Conservation (phyloP, 1,140 invertebrate species). For the Plutomurus gul region DNA sequence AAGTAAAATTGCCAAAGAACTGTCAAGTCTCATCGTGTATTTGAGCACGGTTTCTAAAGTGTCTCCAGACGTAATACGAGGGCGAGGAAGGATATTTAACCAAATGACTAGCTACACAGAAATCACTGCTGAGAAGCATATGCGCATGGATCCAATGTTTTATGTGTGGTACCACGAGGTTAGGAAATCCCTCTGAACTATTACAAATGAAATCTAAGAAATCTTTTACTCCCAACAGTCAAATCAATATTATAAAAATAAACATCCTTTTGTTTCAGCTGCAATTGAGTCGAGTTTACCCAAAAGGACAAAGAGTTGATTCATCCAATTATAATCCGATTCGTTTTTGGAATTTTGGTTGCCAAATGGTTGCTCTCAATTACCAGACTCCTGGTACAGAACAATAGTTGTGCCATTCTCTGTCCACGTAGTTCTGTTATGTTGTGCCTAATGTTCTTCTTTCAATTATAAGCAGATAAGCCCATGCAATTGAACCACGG, state of each 20-base stretch:
- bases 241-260: no score
- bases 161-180: constrained; percentile 37
- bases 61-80: constrained; percentile 64
- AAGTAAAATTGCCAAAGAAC: constrained; percentile 75
- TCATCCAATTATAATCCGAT: constrained; percentile 97
- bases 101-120: constrained; percentile 93
- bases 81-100: constrained; percentile 74
- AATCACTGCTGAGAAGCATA: constrained; percentile 82
- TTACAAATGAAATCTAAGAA: neutral
- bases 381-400: constrained; percentile 84
- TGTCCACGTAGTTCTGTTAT: neutral
- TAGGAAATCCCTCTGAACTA: no score
- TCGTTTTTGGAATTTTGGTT: constrained; percentile 91
- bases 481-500: constrained; percentile 93
- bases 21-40: constrained; percentile 94
- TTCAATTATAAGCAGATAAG: constrained; percentile 66
- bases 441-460: neutral
- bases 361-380: constrained; percentile 95
- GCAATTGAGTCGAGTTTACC: constrained; percentile 89
- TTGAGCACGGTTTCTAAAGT: constrained; percentile 87
- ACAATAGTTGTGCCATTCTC: neutral
- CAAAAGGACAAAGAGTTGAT: constrained; percentile 87
- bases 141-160: constrained; percentile 10
- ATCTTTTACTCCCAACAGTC: neutral
- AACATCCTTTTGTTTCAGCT: constrained; percentile 57